These are phyloP conservation scores for Cephalopholis sonnerati DNA, from an alignment of 2,113 vertebrate genomes.

Conservation along the genomic window DNA sequence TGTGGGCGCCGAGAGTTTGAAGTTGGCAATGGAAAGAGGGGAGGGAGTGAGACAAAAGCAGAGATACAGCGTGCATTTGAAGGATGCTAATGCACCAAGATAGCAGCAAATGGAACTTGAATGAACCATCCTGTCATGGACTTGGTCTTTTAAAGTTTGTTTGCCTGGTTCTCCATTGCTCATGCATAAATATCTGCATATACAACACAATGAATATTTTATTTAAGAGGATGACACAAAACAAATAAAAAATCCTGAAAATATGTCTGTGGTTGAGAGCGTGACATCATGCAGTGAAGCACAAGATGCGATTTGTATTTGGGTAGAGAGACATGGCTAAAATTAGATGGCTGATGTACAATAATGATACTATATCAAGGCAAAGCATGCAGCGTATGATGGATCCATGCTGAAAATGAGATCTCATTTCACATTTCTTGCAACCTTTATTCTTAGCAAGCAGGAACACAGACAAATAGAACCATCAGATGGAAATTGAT, in stretches of 20 bases:
- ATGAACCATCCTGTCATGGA: conserved; percentile 28
- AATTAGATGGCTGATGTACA: conserved; percentile 58
- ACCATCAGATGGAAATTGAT: conserved; percentile 73
- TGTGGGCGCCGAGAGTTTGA: conserved; percentile 23
- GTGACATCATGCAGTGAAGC: conserved; percentile 31
- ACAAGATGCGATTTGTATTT: conserved; percentile 50
- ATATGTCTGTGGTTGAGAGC: not conserved
- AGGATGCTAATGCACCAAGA: conserved; percentile 31
- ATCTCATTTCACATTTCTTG: conserved; percentile 72
- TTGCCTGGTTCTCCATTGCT: conserved; percentile 11
- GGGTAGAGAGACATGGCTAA: conserved; percentile 25
- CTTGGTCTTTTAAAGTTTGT: conserved; percentile 36
- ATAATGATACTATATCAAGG: conserved; percentile 56
- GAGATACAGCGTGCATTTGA: conserved; percentile 36
- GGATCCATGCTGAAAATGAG: conserved; percentile 69
- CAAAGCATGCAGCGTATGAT: conserved; percentile 45
- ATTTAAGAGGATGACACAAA: conserved; percentile 26
- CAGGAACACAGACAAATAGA: conserved; percentile 67
- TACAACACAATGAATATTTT: conserved; percentile 36
- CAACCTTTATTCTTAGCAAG: conserved; percentile 51
- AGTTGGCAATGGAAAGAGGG: conserved; percentile 36
- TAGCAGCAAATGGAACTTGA: conserved; percentile 48
- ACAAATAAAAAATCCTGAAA: conserved; percentile 40
- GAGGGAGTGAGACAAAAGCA: conserved; percentile 32
- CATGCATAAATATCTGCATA: conserved; percentile 38